Percentiles rank a stretch among this genome's conserved stretches.
phyloP scores from a whole-genome alignment of 2,888 invertebrate species.

The Nomada goodeniana region DNA sequence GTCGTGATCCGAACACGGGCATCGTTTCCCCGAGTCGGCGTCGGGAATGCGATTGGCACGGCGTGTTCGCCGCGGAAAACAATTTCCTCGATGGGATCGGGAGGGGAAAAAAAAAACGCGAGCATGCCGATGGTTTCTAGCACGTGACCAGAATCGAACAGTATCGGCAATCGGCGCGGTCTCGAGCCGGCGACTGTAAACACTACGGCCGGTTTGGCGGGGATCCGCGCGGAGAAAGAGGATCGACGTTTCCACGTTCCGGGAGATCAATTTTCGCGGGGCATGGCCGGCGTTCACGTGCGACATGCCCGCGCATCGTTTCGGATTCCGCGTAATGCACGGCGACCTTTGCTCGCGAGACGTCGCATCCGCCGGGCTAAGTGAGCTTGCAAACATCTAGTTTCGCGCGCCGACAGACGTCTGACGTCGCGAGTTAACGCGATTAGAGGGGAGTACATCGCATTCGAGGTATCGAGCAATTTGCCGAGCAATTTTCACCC shows the following conservation, averaged over 20 bases:
- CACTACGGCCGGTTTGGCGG: conserved; percentile 2
- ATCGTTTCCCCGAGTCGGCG: conserved; percentile 48
- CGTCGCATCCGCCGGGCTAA: conserved; percentile 56
- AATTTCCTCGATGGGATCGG: conserved; percentile 69
- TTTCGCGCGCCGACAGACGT: conserved; percentile 38
- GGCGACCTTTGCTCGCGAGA: not conserved
- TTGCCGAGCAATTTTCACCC: conserved; percentile 57
- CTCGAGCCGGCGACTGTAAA: conserved; percentile 57
- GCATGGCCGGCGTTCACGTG: too few species aligned
- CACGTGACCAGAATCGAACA: conserved; percentile 75
- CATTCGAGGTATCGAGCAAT: conserved; percentile 50
- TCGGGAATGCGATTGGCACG: conserved; percentile 75
- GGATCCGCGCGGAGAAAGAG: too few species aligned
- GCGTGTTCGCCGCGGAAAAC: conserved; percentile 69
- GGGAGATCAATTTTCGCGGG: conserved; percentile 33
- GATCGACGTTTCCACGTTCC: conserved; percentile 22
- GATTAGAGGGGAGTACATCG: conserved; percentile 44
- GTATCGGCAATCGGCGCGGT: conserved; percentile 42
- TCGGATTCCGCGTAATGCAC: conserved; percentile 43
- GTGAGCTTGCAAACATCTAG: conserved; percentile 57
- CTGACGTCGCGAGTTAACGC: conserved; percentile 53
- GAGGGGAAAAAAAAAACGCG: conserved; percentile 60
- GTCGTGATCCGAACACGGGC: conserved; percentile 43
- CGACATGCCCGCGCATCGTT: not conserved
- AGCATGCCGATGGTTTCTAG: conserved; percentile 71